Evolutionary conservation across 2,113 vertebrate genomes (phyloP), one percentile per base, ranked within the genome.

Genomic region (Xerus inauris): DNA sequence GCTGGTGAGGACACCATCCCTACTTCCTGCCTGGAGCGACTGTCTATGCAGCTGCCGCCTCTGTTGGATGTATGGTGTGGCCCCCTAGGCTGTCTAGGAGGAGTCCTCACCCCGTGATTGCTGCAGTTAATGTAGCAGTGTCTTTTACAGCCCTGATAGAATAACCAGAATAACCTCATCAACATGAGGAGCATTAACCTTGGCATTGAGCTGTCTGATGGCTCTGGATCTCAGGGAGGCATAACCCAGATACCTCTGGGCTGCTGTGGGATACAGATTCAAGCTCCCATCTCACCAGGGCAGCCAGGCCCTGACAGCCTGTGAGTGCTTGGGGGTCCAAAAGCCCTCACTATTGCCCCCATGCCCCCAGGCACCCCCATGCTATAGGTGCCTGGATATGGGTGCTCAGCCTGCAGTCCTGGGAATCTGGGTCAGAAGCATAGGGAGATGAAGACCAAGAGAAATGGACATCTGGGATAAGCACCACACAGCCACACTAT

Each of bases 231-330:
- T 80, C n/a, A 12, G 72, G 84, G 57, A 47, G 2, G 54, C 4
- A 26, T 62, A 75, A 17, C 45, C 42, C 86, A 87, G 42, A 69
- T 3, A 51, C 57, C 73, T 28, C 19, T n/a, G 9, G 54, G 38
- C 30, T 57, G 8, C 10, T 4, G n/a, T 19, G 42, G 49, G 30
- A 4, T 19, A 8, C 64, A 45, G 59, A 40, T 59, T 72, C 67
- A 73, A 0, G 45, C 64, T 84, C 10, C 65, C 3, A 0, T 10
- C 42, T 87, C 45, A 35, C 35, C 47, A 0, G 3, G 42, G 49
- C 49, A 83, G 10, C 35, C 30, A 40, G 30, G 47, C 81, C 62
- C 40, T n/a, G 26, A 35, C 13, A 38, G 12, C 24, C 64, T 26
- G n/a, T 64, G 22, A 24, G 17, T 69, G 47, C 30, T 67, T 24